Conservation (phyloP, 2,797 vertebrate genomes). For the Phrynocephalus vlangalii region DNA sequence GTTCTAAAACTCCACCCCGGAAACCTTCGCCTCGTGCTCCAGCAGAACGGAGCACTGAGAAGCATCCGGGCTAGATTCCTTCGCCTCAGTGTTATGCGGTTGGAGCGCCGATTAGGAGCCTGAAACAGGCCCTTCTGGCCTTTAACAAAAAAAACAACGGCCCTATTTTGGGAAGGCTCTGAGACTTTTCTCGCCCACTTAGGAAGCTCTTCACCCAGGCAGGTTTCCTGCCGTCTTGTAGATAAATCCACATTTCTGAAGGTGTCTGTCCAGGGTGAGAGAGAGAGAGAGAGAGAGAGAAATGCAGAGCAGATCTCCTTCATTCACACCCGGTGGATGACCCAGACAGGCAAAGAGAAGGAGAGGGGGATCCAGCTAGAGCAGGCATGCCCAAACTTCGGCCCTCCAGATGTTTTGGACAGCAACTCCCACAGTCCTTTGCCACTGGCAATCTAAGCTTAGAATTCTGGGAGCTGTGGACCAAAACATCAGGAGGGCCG, state of each 20-base stretch:
- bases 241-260: slow-evolving; percentile 1
- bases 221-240: not conserved
- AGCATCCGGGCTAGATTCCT: not conserved
- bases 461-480: no score
- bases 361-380: no score
- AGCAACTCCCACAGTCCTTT: no score
- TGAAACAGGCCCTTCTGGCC: slow-evolving; percentile 32
- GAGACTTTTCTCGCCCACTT: slow-evolving; percentile 26
- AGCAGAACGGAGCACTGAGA: not conserved
- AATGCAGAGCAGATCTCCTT: not conserved
- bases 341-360: no score
- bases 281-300: slow-evolving; percentile 12
- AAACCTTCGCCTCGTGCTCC: not conserved
- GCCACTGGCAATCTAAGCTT: no score
- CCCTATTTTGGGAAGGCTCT: not conserved
- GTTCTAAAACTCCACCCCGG: no score
- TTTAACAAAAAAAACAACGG: not conserved
- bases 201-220: not conserved
- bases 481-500: no score
- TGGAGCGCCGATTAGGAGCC: not conserved
- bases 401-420: no score
- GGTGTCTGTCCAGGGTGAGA: not conserved
- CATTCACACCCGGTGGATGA: not conserved
- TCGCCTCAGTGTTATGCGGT: not conserved
- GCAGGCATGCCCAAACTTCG: no score